A percentile compares a stretch with the other conserved stretches of the same genome.
These are phyloP conservation scores for Dasypus novemcinctus DNA, from an alignment of 2,113 vertebrate genomes.

Conservation along the genomic window DNA sequence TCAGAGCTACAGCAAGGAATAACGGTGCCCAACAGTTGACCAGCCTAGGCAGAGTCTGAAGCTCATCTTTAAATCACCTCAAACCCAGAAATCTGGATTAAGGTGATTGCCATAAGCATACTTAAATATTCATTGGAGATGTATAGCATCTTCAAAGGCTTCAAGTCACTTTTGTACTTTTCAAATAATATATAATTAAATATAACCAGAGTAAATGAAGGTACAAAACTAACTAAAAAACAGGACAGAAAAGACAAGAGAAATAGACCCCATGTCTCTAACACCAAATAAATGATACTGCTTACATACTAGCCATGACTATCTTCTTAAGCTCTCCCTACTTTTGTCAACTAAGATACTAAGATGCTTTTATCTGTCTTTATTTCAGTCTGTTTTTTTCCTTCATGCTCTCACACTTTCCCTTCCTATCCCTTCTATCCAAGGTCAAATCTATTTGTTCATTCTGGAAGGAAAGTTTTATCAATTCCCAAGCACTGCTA, in stretches of 20 bases:
- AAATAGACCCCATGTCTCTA: neutral
- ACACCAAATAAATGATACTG: neutral
- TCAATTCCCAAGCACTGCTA: neutral
- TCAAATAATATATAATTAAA: neutral
- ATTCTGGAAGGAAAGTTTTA: neutral
- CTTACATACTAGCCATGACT: neutral
- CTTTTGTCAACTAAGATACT: neutral
- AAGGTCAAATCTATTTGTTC: neutral
- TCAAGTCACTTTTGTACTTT: neutral
- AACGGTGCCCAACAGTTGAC: neutral
- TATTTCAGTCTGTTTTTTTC: neutral
- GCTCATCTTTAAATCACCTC: neutral
- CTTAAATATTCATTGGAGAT: conserved; percentile 9
- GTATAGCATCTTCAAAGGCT: neutral
- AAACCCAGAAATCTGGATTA: neutral
- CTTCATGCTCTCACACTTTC: neutral
- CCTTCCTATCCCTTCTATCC: neutral
- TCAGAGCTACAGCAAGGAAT: neutral
- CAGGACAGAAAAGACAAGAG: neutral
- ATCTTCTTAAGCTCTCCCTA: neutral
- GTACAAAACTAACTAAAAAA: neutral
- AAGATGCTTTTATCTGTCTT: neutral
- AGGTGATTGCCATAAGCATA: neutral
- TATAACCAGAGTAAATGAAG: neutral
- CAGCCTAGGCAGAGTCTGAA: neutral